Percentiles rank a stretch among this genome's conserved stretches.
Conservation (phyloP, 2,797 vertebrate species). For the Arremon brunneinucha region DNA sequence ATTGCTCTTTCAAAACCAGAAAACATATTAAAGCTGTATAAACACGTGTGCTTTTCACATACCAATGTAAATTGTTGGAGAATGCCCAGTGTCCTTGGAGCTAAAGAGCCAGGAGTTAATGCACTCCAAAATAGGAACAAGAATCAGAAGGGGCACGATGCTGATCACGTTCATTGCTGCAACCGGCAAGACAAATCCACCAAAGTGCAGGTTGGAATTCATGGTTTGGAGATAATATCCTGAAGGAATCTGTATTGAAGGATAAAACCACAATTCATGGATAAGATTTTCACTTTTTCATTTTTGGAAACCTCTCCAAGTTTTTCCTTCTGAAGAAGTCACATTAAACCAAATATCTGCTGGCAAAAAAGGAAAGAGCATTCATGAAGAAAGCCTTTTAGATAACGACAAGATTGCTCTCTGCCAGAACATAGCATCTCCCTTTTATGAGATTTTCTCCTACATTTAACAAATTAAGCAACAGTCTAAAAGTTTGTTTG, state of each 20-base stretch:
- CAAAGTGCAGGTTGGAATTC: slow-evolving; percentile 80
- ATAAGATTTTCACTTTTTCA: neutral
- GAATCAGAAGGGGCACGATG: slow-evolving; percentile 83
- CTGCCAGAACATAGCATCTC: neutral
- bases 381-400: neutral
- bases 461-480: neutral
- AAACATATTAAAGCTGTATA: neutral
- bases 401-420: neutral
- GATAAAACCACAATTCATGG: neutral
- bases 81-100: slow-evolving; percentile 67
- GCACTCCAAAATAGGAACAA: slow-evolving; percentile 84
- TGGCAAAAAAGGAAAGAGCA: neutral
- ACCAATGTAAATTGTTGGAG: slow-evolving; percentile 83
- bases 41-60: slow-evolving; percentile 23
- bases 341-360: neutral
- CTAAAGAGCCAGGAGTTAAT: slow-evolving; percentile 74
- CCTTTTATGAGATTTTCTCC: neutral
- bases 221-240: slow-evolving; percentile 93
- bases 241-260: slow-evolving; percentile 82
- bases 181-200: slow-evolving; percentile 83
- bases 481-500: neutral
- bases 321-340: neutral
- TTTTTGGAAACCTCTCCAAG: neutral
- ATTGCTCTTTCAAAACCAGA: neutral
- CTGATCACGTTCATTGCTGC: slow-evolving; percentile 86